Percentiles rank a stretch among this genome's conserved stretches.
Conservation (phyloP, 2,113 vertebrate species). For the Dromas ardeola region DNA sequence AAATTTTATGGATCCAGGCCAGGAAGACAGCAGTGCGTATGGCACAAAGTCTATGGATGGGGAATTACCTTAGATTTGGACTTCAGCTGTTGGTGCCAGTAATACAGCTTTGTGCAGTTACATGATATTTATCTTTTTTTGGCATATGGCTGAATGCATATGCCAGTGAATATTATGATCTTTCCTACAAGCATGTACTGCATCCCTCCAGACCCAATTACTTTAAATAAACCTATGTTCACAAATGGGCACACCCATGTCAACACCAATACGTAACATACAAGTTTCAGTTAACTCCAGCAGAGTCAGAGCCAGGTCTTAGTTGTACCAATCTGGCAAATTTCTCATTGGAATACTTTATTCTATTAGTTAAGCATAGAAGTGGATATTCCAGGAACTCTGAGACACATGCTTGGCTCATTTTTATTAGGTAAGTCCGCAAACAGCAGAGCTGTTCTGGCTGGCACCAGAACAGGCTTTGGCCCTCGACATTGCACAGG, state of each 20-base stretch:
- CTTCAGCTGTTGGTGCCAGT: background rate
- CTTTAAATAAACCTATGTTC: background rate
- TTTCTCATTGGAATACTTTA: background rate
- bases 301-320: background rate
- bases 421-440: conserved; percentile 14
- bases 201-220: background rate
- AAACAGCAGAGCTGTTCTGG: background rate
- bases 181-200: background rate
- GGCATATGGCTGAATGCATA: background rate
- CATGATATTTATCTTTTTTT: background rate
- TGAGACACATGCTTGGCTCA: background rate
- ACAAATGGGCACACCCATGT: background rate
- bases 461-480: conserved; percentile 7
- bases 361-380: background rate
- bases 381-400: conserved; percentile 15
- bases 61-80: background rate
- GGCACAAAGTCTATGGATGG: background rate
- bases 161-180: background rate
- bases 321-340: background rate
- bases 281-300: background rate
- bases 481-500: background rate
- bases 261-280: background rate
- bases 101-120: background rate
- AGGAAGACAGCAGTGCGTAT: background rate
- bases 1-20: background rate